phyloP scores from a whole-genome alignment of 2,113 vertebrate species.

The Microcebus tavaratra region DNA sequence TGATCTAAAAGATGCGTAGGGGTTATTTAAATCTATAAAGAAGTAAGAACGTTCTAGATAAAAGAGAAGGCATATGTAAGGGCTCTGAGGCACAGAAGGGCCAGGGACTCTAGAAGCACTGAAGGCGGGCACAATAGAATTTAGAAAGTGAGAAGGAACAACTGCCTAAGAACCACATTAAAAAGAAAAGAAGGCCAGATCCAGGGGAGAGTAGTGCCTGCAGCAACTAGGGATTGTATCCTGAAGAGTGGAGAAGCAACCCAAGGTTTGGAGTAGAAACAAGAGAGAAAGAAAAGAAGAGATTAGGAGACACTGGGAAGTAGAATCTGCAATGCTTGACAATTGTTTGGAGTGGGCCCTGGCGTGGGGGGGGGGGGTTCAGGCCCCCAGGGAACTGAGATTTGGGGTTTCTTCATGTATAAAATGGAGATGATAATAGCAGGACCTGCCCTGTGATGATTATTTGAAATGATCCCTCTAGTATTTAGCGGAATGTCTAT shows the following conservation, averaged over 20 bases:
- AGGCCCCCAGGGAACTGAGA: neutral
- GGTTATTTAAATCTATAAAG: neutral
- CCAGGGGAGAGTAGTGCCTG: neutral
- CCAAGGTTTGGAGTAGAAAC: neutral
- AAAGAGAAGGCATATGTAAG: neutral
- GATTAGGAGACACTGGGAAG: neutral
- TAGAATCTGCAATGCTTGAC: neutral
- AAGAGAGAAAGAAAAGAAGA: neutral
- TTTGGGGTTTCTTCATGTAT: neutral
- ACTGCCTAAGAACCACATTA: neutral
- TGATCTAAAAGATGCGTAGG: neutral
- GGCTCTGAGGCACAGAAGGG: neutral
- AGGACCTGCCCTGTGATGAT: neutral
- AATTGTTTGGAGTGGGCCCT: neutral
- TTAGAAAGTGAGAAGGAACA: neutral
- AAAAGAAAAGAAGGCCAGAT: neutral
- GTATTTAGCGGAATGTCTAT: neutral
- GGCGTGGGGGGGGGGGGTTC: rapidly evolving
- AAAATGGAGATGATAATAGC: neutral
- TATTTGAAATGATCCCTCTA: neutral
- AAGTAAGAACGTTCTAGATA: no score
- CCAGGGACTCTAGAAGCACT: neutral
- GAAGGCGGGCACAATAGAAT: neutral
- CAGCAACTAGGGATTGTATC: no score
- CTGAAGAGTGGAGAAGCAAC: neutral